Base-by-base conservation (phyloP, 2,113 vertebrate genomes). In the Elaphurus davidianus region DNA sequence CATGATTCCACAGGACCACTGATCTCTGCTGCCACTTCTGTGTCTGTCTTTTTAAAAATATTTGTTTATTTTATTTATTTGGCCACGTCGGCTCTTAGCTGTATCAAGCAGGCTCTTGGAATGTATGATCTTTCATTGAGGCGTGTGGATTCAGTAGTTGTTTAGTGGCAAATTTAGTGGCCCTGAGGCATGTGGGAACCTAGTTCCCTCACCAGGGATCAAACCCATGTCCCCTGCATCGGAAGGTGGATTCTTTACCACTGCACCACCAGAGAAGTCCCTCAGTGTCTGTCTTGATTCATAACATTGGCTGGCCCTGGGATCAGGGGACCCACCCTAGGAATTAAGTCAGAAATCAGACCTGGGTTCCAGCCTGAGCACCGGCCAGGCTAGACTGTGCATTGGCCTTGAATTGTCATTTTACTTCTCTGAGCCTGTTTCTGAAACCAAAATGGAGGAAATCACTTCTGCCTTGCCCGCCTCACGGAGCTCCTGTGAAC, bases 361-460 rank as follows among this genome's bases (percentile, higher is more conserved):
- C n/a, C 59, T 43, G 10, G 19, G 3, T 78, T 90, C 59, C 10
- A 62, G 14, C 40, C 23, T 50, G 50, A 88, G 33, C 36, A 0
- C 17, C 19, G 2, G 25, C 33, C 74, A 12, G 36, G 71, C 71
- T 43, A 43, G 67, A 9, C 50, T 30, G 23, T 9, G 6, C 36
- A n/a, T 81, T 60, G 45, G 71, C 54, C 71, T 90, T 83, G 52
- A 85, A 40, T 13, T 62, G 33, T 47, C 90, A 3, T 74, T 82
- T 96, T 59, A 27, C 74, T 90, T 96, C 60, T 87, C 74, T 15
- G 76, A 90, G 62, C 43, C 74, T 94, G 19, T 87, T 96, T 59
- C 55, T 79, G 45, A 86, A 86, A 85, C 60, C 50, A 55, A 94
- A 96, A 90, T 47, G 79, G 74, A 96, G 47, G 47, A 79, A 87